These are phyloP conservation scores for Cryptus armator DNA, from an alignment of 2,888 invertebrate species.

Conservation along the genomic window DNA sequence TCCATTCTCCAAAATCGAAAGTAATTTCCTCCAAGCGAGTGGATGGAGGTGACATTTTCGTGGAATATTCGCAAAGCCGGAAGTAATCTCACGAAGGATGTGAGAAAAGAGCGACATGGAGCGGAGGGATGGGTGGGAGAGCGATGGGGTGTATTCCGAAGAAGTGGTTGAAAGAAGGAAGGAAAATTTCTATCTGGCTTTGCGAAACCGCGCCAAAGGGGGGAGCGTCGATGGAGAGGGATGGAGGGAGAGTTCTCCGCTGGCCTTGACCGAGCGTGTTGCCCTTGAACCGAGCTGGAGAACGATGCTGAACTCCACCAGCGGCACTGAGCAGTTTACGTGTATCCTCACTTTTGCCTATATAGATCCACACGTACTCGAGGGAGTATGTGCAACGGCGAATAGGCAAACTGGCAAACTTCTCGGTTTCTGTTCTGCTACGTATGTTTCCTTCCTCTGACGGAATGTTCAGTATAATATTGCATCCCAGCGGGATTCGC, in stretches of 20 bases:
- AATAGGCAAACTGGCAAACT: conserved; percentile 29
- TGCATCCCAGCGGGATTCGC: conserved; percentile 32
- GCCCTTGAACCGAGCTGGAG: conserved; percentile 76
- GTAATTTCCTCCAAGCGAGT: conserved; percentile 9
- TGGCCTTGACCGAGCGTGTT: conserved; percentile 30
- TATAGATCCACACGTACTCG: conserved; percentile 29
- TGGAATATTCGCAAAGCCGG: conserved; percentile 52
- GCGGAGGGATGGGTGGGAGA: neutral
- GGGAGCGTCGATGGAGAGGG: conserved; percentile 27
- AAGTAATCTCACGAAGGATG: conserved; percentile 47
- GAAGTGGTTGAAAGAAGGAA: conserved; percentile 17
- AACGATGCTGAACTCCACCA: conserved; percentile 44
- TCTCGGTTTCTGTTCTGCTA: conserved; percentile 11
- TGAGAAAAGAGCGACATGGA: neutral
- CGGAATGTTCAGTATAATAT: neutral
- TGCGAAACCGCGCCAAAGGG: conserved; percentile 11
- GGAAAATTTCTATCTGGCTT: conserved; percentile 39
- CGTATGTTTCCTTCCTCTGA: neutral
- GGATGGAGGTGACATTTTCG: neutral
- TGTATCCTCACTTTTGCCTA: conserved; percentile 8
- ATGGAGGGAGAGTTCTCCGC: neutral
- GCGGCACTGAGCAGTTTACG: conserved; percentile 23
- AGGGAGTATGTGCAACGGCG: conserved; percentile 3
- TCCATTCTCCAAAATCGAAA: conserved; percentile 14
- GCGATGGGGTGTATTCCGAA: neutral